Evolutionary conservation across 2,113 vertebrate genomes (phyloP), one percentile per base, ranked within the genome.

Genomic region (Riparia riparia): DNA sequence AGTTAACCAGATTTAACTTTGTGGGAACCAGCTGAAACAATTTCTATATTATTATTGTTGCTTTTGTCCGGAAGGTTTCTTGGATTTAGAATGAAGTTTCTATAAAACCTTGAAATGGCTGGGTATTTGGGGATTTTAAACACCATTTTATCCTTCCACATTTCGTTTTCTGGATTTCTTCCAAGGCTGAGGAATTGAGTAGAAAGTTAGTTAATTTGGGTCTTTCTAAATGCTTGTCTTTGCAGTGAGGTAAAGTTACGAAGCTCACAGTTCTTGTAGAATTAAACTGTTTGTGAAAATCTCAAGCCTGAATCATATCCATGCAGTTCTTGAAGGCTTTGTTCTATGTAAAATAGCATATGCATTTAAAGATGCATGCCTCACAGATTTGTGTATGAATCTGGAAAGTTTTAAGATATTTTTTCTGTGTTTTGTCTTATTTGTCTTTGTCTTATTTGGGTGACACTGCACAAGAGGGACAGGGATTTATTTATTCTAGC

Each of bases 71-170:
- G 47, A 81, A 47, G 3, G 2, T 32, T 74, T 79, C 34, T 84
- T 64, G 6, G 7, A 28, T 85, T 74, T 68, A 68, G 34, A 44
- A 21, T 66, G 44, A 89, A 64, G 32, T 37, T 87, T 79, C 29
- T 56, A 25, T 90, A 66, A 86, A 89, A 58, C 9, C 21, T 73
- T 41, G 29, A 65, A 80, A 80, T 61, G 3, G 5, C 19, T 83
- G 25, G 7, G 83, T 77, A 26, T 57, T 91, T 66, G 60, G 39
- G n/a, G 2, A 2, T 47, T 92, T 89, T 83, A 73, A 45, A 28
- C 2, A 57, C 4, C 0, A 0, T 41, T 60, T 9, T 14, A 4
- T 22, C 42, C 12, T 21, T 72, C 12, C 4, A 8, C 0, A 0
- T 92, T 76, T n/a, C 16, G 32, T 83, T 76, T 44, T 81, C 24